Conservation (phyloP, 2,113 vertebrate species). For the Pyrgilauda ruficollis region DNA sequence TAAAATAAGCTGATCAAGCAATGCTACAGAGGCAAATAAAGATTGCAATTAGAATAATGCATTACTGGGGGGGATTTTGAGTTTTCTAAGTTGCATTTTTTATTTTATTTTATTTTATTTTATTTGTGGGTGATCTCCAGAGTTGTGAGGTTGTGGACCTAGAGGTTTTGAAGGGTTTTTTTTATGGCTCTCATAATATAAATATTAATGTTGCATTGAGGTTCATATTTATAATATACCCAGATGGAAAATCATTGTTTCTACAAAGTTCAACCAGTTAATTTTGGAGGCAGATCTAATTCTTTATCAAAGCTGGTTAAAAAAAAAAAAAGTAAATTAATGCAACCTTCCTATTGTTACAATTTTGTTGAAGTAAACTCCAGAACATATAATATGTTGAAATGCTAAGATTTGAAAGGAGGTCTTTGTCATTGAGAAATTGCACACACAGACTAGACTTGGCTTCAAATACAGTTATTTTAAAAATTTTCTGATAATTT, state of each 20-base stretch:
- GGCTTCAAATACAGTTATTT: neutral
- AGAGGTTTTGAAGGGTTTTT: fast-evolving
- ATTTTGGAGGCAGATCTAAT: neutral
- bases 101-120: neutral
- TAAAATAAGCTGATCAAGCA: neutral
- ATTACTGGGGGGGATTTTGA: neutral
- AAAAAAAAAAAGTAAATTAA: neutral
- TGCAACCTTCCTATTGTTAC: neutral
- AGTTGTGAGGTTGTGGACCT: neutral
- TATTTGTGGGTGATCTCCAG: neutral
- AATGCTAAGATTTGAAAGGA: neutral
- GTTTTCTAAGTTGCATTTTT: neutral
- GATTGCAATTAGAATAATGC: neutral
- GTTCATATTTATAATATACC: too few relatives aligned
- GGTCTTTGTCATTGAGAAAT: neutral
- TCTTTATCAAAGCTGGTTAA: neutral
- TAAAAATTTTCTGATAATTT: neutral
- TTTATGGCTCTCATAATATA: too few relatives aligned
- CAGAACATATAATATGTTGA: neutral
- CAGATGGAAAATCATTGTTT: too few relatives aligned
- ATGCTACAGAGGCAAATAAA: neutral
- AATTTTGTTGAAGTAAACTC: neutral
- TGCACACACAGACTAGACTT: neutral
- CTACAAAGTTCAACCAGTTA: neutral
- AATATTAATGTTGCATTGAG: too few relatives aligned